These are phyloP conservation scores for Merodon equestris DNA, from an alignment of 2,888 invertebrate genomes.

Conservation along the genomic window DNA sequence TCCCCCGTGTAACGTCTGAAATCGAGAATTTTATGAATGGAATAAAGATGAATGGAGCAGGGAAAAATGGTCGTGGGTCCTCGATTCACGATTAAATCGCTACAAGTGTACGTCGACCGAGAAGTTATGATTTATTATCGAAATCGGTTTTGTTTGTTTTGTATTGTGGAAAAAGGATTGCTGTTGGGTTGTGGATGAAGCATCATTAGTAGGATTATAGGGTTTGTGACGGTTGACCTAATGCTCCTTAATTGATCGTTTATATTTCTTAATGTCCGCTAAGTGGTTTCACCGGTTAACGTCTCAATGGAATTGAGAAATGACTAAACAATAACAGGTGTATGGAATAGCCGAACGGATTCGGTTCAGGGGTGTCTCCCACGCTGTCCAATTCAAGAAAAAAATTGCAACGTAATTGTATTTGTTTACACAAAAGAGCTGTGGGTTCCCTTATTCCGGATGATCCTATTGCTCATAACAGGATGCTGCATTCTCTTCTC, in stretches of 20 bases:
- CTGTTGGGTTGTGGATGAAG: not conserved
- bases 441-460: conserved; percentile 33
- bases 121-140: conserved; percentile 56
- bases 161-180: conserved; percentile 45
- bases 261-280: conserved; percentile 22
- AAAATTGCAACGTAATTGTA: conserved; percentile 27
- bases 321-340: conserved; percentile 12
- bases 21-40: conserved; percentile 47
- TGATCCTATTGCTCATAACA: conserved; percentile 51
- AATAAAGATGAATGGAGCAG: conserved; percentile 11
- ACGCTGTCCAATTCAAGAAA: conserved; percentile 31
- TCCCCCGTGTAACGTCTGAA: no score
- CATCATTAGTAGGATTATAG: conserved; percentile 36
- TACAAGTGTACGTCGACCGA: conserved; percentile 41
- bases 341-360: not conserved
- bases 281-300: not conserved
- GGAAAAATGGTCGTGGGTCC: conserved; percentile 29
- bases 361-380: conserved; percentile 26
- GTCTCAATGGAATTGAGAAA: not conserved
- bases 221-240: conserved; percentile 49
- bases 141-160: conserved; percentile 40
- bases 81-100: conserved; percentile 39
- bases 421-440: conserved; percentile 9
- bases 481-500: conserved; percentile 48
- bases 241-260: conserved; percentile 58